Evolutionary conservation across 2,113 vertebrate species (phyloP), one percentile per base, ranked within the genome.

Genomic region (Corydoras maculifer): DNA sequence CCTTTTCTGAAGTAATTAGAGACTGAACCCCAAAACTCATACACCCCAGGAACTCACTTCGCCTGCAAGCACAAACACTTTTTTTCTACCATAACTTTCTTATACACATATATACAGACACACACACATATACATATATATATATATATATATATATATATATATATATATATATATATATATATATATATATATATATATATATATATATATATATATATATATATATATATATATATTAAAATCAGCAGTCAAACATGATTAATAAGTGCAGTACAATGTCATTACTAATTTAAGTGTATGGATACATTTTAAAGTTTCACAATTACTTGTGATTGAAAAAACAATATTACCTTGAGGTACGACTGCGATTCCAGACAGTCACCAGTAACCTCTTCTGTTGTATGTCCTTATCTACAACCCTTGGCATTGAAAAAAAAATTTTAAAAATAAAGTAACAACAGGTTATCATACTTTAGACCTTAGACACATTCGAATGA

Each of bases 1-100:
- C 93, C 92, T 94, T 91, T 50, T 86, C 76, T 0, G 79, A 82
- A 68, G 77, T 83, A 79, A 93, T 65, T 9, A 96, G 90, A 10
- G 93, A 92, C 72, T 84, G 87, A 66, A 96, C 83, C 0, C 94
- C 91, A 2, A 96, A 97, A 84, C 94, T 96, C 94, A 96, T 94
- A 79, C 93, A 96, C 79, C 94, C 94, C 0, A 96, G 83, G 59
- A 95, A 86, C 58, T 87, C 62, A 0, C 81, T 86, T 68, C 81
- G 79, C 53, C 93, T 95, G 81, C 35, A 48, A 76, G 18, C 58
- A 78, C 12, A 80, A 58, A 67, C 15, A 71, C n/a, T n/a, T 60
- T n/a, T 35, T 57, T 31, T 62, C 18, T 60, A 71, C 61, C 30
- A 60, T 30, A 54, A 50, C 64, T 53, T 14, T 10, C 13, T 5